Conservation (phyloP, 2,888 invertebrate genomes). For the Notocelia uddmanniana region DNA sequence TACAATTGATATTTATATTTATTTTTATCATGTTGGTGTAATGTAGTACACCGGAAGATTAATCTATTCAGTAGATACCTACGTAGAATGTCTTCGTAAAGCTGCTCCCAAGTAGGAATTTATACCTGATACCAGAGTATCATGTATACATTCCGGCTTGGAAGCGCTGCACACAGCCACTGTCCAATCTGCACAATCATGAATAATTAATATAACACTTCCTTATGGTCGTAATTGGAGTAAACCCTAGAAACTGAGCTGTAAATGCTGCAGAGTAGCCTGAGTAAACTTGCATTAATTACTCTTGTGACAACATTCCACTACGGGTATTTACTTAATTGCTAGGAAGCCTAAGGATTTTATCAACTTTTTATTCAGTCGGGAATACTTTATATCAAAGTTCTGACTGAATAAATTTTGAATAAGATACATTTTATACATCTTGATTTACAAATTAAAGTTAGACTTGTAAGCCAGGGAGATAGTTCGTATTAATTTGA, state of each 20-base stretch:
- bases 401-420: neutral
- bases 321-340: neutral
- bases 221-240: constrained; percentile 23
- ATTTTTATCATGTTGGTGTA: too few relatives aligned
- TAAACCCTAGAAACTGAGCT: neutral
- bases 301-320: neutral
- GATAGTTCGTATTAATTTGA: too few relatives aligned
- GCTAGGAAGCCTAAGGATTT: neutral
- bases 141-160: neutral
- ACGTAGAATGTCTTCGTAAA: neutral
- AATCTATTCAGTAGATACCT: neutral
- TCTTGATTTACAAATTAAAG: too few relatives aligned
- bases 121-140: too few relatives aligned
- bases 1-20: too few relatives aligned
- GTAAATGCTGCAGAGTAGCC: neutral
- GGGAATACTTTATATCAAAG: neutral
- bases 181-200: constrained; percentile 30
- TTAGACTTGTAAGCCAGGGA: neutral
- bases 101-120: too few relatives aligned
- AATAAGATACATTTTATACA: neutral
- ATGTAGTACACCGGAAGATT: neutral
- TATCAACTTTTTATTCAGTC: neutral
- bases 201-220: constrained; percentile 36
- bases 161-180: neutral
- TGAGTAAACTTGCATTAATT: constrained; percentile 17